Base-by-base conservation (phyloP, 2,113 vertebrate species). In the Poicephalus meyeri region DNA sequence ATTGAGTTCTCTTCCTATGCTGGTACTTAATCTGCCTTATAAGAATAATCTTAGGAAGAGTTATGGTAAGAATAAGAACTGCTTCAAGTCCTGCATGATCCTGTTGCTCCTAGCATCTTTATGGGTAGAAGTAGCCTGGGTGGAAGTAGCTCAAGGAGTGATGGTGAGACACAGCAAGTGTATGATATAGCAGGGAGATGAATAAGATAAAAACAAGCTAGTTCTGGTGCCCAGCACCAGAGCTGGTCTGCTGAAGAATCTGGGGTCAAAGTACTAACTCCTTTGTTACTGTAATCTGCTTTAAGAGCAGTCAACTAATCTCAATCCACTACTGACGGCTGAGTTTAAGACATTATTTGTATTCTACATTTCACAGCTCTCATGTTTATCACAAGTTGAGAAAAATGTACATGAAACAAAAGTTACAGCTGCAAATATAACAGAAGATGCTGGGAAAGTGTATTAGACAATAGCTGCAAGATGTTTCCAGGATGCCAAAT, bases 1-100 rank as follows among this genome's bases (percentile, higher is more conserved):
- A 86, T 35, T 49, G 72, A 81, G 37, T 20, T 90, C 52, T 92
- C 70, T 89, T 93, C 52, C 92, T 96, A 64, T 20, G 77, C 86
- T 92, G 72, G 42, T 33, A 77, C 49, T 69, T 80, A 78, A 78
- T 42, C 9, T 3, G 42, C 47, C 83, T 95, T 78, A 23, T 21
- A 79, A 66, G 56, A 84, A 85, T 44, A 86, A 69, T 70, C 49
- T 94, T 85, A 35, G 44, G 49, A 63, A 93, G 61, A 80, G 61
- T 80, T 71, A 78, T 1, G 25, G 35, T 29, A 46, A 84, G 25
- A 88, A 16, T 14, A 69, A 44, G 41, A 88, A 66, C 58, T 63
- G 53, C 11, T 93, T 49, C 2, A 16, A 85, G 61, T n/a, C 55
- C 84, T 92, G 65, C 1, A 4, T 46, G 23, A 86, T 60, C 53